Base-by-base conservation (phyloP, 2,113 vertebrate species). In the Rutilus rutilus region DNA sequence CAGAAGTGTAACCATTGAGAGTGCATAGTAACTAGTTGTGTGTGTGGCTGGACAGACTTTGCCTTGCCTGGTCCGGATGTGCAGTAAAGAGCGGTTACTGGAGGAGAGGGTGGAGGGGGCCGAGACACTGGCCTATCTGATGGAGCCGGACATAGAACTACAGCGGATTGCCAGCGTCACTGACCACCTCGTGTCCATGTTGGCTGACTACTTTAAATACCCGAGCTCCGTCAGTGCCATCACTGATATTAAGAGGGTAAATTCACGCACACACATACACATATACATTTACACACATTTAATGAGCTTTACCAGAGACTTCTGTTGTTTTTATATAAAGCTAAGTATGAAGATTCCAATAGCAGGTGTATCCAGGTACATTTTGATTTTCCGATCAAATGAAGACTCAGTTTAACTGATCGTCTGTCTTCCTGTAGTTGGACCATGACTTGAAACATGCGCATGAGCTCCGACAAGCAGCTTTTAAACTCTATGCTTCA, bases 131-230 rank as follows among this genome's bases (percentile, higher is more conserved):
- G 98, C 98, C 84, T 99, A 98, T 92, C 94, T 99, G 90, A 98
- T 99, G 76, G 98, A 99, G 94, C 97, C 97, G 0, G 98, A 99
- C 12, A 96, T 99, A 89, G 98, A 99, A 90, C 96, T 99, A 42
- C 98, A 99, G 94, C 95, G 98, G 88, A 97, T 97, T 12, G 98
- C 98, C 77, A 99, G 98, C 94, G 97, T 98, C 90, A 99, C 97
- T 0, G 98, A 99, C 91, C 98, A 99, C 92, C 96, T 99, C 86
- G 97, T 99, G 79, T 95, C 95, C 89, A 99, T 98, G 98, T 93
- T 99, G 87, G 97, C 98, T 0, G 98, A 99, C 93, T 99, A 99
- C 94, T 99, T 99, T 94, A 99, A 99, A 90, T 99, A 99, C 88
- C 98, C 98, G 87, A 99, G 97, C 94, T 99, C 98, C 1, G 98